phyloP scores from a whole-genome alignment of 2,888 invertebrate genomes.

The Pristionchus entomophagus region DNA sequence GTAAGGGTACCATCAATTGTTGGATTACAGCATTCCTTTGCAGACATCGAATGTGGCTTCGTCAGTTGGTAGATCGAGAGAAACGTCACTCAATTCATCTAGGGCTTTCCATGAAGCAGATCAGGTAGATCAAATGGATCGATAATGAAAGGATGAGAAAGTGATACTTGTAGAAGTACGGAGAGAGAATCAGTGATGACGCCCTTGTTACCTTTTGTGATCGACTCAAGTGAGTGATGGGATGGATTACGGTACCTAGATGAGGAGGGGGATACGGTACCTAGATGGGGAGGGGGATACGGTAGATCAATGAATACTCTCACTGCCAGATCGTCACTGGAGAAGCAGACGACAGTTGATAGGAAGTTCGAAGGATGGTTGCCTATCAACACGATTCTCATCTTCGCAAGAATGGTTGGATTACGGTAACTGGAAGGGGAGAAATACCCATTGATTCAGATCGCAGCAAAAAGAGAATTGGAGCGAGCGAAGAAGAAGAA shows the following conservation, averaged over 20 bases:
- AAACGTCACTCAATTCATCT: background rate
- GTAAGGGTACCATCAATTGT: too few species aligned
- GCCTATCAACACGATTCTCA: conserved; percentile 21
- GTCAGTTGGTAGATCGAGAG: conserved; percentile 13
- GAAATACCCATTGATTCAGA: background rate
- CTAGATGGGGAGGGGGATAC: background rate
- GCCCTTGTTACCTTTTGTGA: conserved; percentile 31
- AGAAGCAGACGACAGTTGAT: background rate
- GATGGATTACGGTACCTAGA: background rate
- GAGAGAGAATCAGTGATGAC: conserved; percentile 38
- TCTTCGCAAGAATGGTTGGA: conserved; percentile 34
- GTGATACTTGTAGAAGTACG: conserved; percentile 23
- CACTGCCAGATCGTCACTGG: background rate
- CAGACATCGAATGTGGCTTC: background rate
- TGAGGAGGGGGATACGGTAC: too few species aligned
- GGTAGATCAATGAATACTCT: background rate
- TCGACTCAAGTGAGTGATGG: background rate
- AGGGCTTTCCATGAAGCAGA: conserved; percentile 13
- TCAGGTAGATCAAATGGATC: conserved; percentile 16
- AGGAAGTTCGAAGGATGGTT: conserved; percentile 38
- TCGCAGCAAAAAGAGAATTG: background rate
- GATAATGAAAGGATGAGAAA: background rate
- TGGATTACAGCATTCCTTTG: background rate
- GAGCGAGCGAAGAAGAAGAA: conserved; percentile 18
- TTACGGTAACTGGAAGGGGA: background rate